phyloP scores from a whole-genome alignment of 2,113 vertebrate species.

The Lutjanus erythropterus region DNA sequence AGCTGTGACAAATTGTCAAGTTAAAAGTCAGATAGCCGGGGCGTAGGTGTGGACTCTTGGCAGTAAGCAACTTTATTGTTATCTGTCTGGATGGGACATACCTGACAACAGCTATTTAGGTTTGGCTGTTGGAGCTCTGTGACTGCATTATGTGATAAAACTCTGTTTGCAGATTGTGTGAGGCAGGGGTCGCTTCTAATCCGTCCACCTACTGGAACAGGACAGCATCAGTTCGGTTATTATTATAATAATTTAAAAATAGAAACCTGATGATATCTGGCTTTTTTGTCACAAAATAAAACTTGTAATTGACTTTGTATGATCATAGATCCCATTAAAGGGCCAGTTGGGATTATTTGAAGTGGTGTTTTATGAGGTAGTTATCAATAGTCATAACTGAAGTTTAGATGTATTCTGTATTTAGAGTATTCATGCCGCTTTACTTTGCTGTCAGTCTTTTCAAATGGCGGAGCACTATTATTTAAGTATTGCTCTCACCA shows the following conservation, averaged over 20 bases:
- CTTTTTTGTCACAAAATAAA: neutral
- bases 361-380: too few species aligned
- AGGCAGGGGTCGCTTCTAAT: neutral
- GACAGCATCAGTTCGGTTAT: neutral
- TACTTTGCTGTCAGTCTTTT: too few species aligned
- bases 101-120: constrained; percentile 31
- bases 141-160: constrained; percentile 9
- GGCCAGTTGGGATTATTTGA: too few species aligned
- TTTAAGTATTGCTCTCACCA: too few species aligned
- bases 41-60: neutral
- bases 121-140: neutral
- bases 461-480: too few species aligned
- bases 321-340: neutral
- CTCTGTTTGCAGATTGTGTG: neutral
- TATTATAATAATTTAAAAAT: too few species aligned
- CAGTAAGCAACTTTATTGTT: constrained; percentile 5
- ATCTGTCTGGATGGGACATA: constrained; percentile 6
- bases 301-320: neutral
- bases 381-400: too few species aligned
- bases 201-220: neutral
- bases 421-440: too few species aligned
- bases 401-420: too few species aligned
- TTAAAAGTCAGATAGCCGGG: constrained; percentile 24
- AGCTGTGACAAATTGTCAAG: constrained; percentile 37
- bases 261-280: neutral